A percentile compares a stretch with the other conserved stretches of the same genome.
Conservation (phyloP, 2,888 invertebrate genomes). For the Leptothorax acervorum region DNA sequence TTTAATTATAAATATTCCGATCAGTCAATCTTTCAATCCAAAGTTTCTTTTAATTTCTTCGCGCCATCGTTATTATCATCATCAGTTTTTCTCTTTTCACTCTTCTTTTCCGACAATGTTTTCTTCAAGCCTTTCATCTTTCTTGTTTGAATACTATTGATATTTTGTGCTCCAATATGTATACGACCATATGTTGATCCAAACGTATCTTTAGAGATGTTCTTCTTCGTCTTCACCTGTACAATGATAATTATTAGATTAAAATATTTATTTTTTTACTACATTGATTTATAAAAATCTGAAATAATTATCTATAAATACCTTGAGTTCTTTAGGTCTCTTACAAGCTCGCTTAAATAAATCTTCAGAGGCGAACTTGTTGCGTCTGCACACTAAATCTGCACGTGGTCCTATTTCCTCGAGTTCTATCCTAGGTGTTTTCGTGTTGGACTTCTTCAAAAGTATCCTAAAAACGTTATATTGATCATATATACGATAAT, state of each 20-base stretch:
- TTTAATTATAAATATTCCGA: conserved; percentile 35
- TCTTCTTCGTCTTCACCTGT: conserved; percentile 95
- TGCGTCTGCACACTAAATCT: conserved; percentile 94
- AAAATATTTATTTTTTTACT: neutral
- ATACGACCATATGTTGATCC: conserved; percentile 96
- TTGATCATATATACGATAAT: neutral
- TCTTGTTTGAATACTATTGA: conserved; percentile 94
- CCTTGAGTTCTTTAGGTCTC: conserved; percentile 92
- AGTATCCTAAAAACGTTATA: conserved; percentile 88
- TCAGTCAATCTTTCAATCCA: conserved; percentile 48
- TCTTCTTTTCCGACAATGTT: conserved; percentile 89
- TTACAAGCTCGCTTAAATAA: conserved; percentile 94
- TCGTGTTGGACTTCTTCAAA: conserved; percentile 96
- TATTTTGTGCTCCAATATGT: conserved; percentile 96
- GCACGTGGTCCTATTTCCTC: conserved; percentile 97
- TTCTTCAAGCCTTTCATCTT: conserved; percentile 96
- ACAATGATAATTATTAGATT: conserved; percentile 13
- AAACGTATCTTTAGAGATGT: conserved; percentile 94
- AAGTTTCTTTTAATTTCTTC: conserved; percentile 69
- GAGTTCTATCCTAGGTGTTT: conserved; percentile 96
- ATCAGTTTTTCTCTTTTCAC: conserved; percentile 87
- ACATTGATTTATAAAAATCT: neutral
- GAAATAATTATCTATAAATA: conserved; percentile 68
- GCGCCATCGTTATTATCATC: conserved; percentile 72
- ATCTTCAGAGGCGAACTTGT: conserved; percentile 95